These are phyloP conservation scores for Onychomys arenicola DNA, from an alignment of 2,797 vertebrate genomes.

Conservation along the genomic window DNA sequence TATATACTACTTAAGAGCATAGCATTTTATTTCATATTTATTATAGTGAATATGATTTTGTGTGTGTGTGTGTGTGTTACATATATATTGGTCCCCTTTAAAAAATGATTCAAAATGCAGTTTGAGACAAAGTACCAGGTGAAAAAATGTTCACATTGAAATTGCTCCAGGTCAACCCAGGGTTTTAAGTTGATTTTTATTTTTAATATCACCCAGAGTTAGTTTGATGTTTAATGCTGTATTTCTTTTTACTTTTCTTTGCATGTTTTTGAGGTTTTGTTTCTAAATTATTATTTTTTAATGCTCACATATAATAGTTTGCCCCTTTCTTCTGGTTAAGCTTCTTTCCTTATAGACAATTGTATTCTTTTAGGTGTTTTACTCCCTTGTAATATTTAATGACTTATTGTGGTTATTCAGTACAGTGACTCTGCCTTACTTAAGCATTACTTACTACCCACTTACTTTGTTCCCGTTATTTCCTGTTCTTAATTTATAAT, in stretches of 20 bases:
- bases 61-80: neutral
- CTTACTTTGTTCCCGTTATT: conserved; percentile 39
- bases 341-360: conserved; percentile 37
- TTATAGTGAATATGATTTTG: neutral
- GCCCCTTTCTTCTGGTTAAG: neutral
- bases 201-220: neutral
- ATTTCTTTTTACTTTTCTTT: conserved; percentile 55
- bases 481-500: conserved; percentile 37
- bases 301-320: neutral
- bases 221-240: conserved; percentile 21
- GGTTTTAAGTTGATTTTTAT: conserved; percentile 11
- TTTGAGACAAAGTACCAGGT: conserved; percentile 17
- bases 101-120: conserved; percentile 11
- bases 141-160: neutral
- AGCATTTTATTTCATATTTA: conserved; percentile 12
- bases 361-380: conserved; percentile 46
- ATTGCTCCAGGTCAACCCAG: neutral
- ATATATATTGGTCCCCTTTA: neutral
- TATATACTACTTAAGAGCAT: neutral
- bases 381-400: neutral
- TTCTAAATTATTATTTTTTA: conserved; percentile 44
- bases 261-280: conserved; percentile 35
- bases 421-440: neutral
- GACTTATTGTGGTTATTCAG: neutral
- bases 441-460: neutral